These are phyloP conservation scores for Pungitius pungitius DNA, from an alignment of 2,113 vertebrate genomes.

Conservation along the genomic window DNA sequence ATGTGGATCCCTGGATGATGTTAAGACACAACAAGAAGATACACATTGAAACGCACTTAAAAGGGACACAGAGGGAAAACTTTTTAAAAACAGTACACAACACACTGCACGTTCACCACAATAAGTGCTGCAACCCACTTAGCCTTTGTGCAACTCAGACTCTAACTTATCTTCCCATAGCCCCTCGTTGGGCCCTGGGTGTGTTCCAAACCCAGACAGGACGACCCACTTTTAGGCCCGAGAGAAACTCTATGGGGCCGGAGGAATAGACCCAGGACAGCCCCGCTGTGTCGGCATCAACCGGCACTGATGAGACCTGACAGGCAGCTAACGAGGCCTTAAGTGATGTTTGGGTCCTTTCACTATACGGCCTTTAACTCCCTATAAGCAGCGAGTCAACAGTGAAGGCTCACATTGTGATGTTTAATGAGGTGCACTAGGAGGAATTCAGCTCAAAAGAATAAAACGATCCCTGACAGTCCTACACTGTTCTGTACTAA, in stretches of 20 bases:
- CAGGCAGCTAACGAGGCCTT: slow-evolving; percentile 51
- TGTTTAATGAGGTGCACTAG: slow-evolving; percentile 12
- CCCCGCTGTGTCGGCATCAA: slow-evolving; percentile 71
- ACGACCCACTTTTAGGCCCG: slow-evolving; percentile 68
- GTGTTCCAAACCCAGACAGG: slow-evolving; percentile 62
- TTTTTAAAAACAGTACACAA: neutral
- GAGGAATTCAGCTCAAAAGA: neutral
- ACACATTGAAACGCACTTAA: neutral
- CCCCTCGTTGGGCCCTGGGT: slow-evolving; percentile 25
- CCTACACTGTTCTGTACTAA: neutral
- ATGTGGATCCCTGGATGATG: neutral
- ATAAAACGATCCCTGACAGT: neutral
- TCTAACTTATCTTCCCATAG: slow-evolving; percentile 11
- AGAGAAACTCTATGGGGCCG: slow-evolving; percentile 37
- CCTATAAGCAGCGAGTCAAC: neutral
- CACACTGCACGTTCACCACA: neutral
- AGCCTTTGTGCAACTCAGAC: slow-evolving; percentile 46
- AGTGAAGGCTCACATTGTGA: slow-evolving; percentile 14
- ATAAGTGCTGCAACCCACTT: slow-evolving; percentile 12
- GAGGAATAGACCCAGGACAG: slow-evolving; percentile 41
- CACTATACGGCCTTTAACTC: slow-evolving; percentile 12
- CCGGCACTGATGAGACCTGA: slow-evolving; percentile 77
- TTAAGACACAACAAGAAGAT: neutral
- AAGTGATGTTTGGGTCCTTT: slow-evolving; percentile 37
- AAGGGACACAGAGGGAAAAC: neutral